Percentiles rank a stretch among this genome's conserved stretches.
Conservation (phyloP, 2,113 vertebrate genomes). For the Syngnathus typhle region DNA sequence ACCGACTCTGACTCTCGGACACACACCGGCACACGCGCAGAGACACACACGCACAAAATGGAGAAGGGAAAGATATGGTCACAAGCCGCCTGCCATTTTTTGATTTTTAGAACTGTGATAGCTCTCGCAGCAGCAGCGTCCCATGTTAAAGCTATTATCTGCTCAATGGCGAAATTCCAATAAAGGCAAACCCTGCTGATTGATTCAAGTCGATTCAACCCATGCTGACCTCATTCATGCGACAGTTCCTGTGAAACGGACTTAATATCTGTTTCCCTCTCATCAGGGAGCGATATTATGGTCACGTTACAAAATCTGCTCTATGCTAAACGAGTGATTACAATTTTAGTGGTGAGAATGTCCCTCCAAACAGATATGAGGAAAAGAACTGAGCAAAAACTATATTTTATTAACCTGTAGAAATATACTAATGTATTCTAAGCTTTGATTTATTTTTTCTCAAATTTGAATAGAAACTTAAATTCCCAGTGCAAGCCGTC, state of each 20-base stretch:
- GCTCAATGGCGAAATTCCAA: constrained; percentile 58
- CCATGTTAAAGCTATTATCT: constrained; percentile 56
- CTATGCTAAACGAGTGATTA: constrained; percentile 50
- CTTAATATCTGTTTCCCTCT: constrained; percentile 52
- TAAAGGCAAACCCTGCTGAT: constrained; percentile 66
- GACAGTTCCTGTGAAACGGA: constrained; percentile 46
- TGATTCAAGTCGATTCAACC: constrained; percentile 64
- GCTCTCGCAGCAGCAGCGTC: constrained; percentile 58
- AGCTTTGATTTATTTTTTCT: too few species aligned
- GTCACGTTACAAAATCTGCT: constrained; percentile 51
- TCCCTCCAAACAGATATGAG: neutral
- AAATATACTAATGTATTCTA: neutral
- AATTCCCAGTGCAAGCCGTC: constrained; percentile 40
- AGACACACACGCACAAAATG: constrained; percentile 38
- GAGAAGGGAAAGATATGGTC: constrained; percentile 33
- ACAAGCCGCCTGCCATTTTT: constrained; percentile 54
- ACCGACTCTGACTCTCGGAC: constrained; percentile 47
- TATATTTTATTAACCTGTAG: neutral
- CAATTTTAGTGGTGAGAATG: constrained; percentile 43
- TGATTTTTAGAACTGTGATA: constrained; percentile 47
- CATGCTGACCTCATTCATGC: constrained; percentile 57
- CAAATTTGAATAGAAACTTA: constrained; percentile 11
- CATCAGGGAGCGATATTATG: constrained; percentile 55
- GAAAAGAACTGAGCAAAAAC: constrained; percentile 23
- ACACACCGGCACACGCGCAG: constrained; percentile 34